phyloP scores from a whole-genome alignment of 1,140 invertebrate genomes.

The Macrotrachela quadricornifera region DNA sequence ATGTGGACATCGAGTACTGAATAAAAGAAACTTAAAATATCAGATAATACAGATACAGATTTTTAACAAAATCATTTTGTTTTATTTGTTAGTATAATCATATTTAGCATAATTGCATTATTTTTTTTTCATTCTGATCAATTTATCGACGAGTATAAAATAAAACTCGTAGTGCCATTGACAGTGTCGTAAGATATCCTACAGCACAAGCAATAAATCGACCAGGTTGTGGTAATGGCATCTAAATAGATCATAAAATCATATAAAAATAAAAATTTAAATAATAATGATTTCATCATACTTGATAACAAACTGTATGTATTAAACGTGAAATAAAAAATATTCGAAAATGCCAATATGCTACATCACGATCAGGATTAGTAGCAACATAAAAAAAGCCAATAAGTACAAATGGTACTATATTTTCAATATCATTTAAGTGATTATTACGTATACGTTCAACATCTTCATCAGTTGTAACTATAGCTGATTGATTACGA shows the following conservation, averaged over 20 bases:
- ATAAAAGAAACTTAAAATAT: no score
- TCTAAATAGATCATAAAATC: not conserved
- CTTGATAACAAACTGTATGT: conserved; percentile 40
- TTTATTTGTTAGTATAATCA: no score
- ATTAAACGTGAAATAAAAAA: conserved; percentile 36
- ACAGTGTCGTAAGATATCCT: conserved; percentile 32
- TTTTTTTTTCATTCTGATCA: no score
- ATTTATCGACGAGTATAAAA: no score
- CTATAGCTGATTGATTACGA: no score
- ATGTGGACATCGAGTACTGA: no score
- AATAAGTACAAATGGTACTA: conserved; percentile 39
- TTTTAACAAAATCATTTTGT: no score
- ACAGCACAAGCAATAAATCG: conserved; percentile 35
- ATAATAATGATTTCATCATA: not conserved
- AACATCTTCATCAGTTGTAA: conserved; percentile 13
- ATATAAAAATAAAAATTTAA: not conserved
- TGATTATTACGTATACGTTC: conserved; percentile 37
- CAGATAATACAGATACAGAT: no score
- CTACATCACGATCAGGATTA: conserved; percentile 32
- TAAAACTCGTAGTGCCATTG: conserved; percentile 26
- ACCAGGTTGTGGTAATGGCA: conserved; percentile 35
- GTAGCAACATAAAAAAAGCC: conserved; percentile 40
- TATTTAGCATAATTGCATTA: no score
- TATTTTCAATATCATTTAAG: conserved; percentile 46
- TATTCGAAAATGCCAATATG: conserved; percentile 36